Percentiles rank a stretch among this genome's conserved stretches.
These are phyloP conservation scores for Drosophila ercepeae DNA, from an alignment of 1,140 invertebrate species.

Conservation along the genomic window DNA sequence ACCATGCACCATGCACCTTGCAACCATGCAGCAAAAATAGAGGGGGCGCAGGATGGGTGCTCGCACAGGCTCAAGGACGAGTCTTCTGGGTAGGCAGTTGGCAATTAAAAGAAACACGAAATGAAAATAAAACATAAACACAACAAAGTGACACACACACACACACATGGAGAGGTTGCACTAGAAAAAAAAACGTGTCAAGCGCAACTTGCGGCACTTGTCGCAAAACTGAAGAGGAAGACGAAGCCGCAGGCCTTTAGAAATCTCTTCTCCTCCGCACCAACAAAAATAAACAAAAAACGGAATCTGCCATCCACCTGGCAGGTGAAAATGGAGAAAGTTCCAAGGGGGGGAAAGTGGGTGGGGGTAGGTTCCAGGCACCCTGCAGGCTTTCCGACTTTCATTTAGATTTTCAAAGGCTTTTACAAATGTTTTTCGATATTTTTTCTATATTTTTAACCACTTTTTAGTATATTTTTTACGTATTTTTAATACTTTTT, in stretches of 20 bases:
- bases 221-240: conserved; percentile 22
- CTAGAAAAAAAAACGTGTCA: conserved; percentile 40
- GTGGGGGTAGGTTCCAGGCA: not conserved
- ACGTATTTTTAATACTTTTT: no score
- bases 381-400: not conserved
- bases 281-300: not conserved
- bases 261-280: not conserved
- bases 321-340: not conserved
- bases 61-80: conserved; percentile 34
- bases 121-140: conserved; percentile 57
- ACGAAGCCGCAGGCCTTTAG: conserved; percentile 31
- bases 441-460: no score
- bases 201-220: conserved; percentile 30
- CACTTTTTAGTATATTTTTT: no score
- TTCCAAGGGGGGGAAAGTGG: not conserved
- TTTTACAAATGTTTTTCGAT: no score
- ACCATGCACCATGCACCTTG: not conserved
- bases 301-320: not conserved
- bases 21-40: not conserved
- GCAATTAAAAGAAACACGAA: conserved; percentile 58
- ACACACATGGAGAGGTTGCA: conserved; percentile 27
- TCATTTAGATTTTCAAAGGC: not conserved
- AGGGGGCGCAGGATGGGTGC: not conserved
- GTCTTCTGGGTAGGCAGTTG: conserved; percentile 38
- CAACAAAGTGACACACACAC: conserved; percentile 45